Percentiles rank a stretch among this genome's conserved stretches.
Evolutionary conservation across 2,888 invertebrate species (phyloP).

Genomic region (Rhynchonema sp.): DNA sequence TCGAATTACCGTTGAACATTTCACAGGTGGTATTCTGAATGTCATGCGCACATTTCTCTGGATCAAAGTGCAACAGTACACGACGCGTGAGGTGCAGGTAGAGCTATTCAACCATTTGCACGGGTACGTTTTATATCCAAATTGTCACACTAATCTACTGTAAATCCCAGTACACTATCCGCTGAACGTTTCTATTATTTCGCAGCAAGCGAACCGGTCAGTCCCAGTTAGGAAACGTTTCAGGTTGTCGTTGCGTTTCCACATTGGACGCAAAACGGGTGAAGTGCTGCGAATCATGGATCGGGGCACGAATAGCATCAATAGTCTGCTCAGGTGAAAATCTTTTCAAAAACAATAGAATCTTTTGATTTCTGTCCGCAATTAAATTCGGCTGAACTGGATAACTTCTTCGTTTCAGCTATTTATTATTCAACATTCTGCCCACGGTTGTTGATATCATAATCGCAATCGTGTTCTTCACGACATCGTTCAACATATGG

Average conservation of each 20-base stretch:
- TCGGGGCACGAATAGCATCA: slow-evolving; percentile 84
- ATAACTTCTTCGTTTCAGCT: not conserved
- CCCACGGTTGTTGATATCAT: slow-evolving; percentile 67
- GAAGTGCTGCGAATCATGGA: slow-evolving; percentile 92
- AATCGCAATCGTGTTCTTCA: slow-evolving; percentile 70
- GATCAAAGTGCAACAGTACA: slow-evolving; percentile 87
- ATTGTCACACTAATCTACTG: too few species aligned
- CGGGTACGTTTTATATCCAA: not conserved
- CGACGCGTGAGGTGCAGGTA: slow-evolving; percentile 75
- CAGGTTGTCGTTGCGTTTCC: slow-evolving; percentile 68
- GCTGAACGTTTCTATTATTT: too few species aligned
- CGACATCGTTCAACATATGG: slow-evolving; percentile 68
- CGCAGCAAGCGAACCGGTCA: too few species aligned
- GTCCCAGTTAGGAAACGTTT: not conserved
- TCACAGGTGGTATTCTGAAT: slow-evolving; percentile 54
- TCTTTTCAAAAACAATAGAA: not conserved
- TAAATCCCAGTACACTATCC: too few species aligned
- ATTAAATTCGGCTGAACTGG: not conserved
- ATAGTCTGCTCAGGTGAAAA: slow-evolving; percentile 53
- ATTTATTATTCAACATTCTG: not conserved
- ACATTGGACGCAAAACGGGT: slow-evolving; percentile 78
- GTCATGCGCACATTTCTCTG: slow-evolving; percentile 75
- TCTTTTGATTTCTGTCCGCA: not conserved
- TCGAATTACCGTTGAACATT: not conserved
- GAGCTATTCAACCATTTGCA: slow-evolving; percentile 28